phyloP scores from a whole-genome alignment of 2,113 vertebrate genomes.

The Pachypanchax playfairii region DNA sequence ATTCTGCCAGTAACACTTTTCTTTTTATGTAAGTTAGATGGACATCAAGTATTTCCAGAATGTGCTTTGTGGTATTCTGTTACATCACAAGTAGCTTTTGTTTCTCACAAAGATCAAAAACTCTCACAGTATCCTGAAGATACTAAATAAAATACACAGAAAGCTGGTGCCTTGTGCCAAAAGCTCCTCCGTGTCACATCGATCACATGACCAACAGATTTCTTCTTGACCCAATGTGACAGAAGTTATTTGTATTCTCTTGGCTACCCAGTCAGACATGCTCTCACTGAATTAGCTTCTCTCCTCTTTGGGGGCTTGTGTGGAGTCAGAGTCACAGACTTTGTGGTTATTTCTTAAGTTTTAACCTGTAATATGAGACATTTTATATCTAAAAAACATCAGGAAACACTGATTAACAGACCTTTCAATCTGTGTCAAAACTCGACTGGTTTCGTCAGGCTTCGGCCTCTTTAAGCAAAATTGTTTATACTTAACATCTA shows the following conservation, averaged over 20 bases:
- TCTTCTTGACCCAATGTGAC: constrained; percentile 48
- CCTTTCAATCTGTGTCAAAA: too few relatives aligned
- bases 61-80: not conserved
- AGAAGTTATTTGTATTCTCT: constrained; percentile 54
- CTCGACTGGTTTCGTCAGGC: too few relatives aligned
- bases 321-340: constrained; percentile 50
- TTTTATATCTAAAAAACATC: too few relatives aligned
- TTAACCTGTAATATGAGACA: too few relatives aligned
- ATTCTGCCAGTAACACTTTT: too few relatives aligned
- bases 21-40: too few relatives aligned
- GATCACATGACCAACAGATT: constrained; percentile 32
- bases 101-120: constrained; percentile 19
- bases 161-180: constrained; percentile 23
- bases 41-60: too few relatives aligned
- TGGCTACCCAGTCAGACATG: constrained; percentile 21
- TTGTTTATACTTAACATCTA: too few relatives aligned
- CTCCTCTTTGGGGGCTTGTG: constrained; percentile 24
- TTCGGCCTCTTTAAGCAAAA: too few relatives aligned
- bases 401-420: too few relatives aligned
- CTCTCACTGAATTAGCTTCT: constrained; percentile 15
- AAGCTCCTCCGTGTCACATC: constrained; percentile 17
- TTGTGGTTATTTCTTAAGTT: too few relatives aligned
- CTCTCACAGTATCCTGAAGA: constrained; percentile 20
- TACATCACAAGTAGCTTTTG: constrained; percentile 12
- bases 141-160: constrained; percentile 22